Conservation (phyloP, 2,797 vertebrate species). For the Gadopsis bispinosus region DNA sequence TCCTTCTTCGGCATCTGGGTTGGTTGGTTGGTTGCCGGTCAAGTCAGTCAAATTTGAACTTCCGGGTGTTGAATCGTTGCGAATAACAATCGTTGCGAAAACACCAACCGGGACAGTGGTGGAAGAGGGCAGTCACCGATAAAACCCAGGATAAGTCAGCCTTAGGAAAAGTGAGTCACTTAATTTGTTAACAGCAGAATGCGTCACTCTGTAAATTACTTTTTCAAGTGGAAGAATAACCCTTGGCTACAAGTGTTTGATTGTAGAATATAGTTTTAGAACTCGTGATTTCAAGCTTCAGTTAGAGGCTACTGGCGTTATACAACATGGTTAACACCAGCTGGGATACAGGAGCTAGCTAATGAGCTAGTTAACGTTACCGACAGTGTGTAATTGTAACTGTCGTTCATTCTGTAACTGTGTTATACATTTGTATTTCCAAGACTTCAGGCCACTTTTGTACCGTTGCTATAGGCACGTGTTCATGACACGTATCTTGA, state of each 20-base stretch:
- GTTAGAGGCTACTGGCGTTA: conserved; percentile 3
- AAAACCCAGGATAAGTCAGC: background rate
- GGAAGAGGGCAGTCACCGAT: conserved; percentile 23
- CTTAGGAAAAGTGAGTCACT: conserved; percentile 57
- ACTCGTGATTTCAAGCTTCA: background rate
- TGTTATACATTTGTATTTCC: background rate
- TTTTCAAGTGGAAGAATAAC: background rate
- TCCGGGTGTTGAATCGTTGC: conserved; percentile 72
- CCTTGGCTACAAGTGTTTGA: background rate
- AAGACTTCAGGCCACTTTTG: background rate
- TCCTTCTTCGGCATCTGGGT: rapidly evolving
- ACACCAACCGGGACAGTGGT: conserved; percentile 19
- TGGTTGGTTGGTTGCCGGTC: conserved; percentile 57
- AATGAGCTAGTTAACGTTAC: background rate
- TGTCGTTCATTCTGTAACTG: background rate
- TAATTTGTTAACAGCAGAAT: background rate
- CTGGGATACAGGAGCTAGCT: background rate
- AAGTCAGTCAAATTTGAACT: conserved; percentile 49
- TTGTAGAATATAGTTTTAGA: background rate
- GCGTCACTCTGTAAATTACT: rapidly evolving
- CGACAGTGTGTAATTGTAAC: rapidly evolving
- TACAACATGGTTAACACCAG: conserved; percentile 29
- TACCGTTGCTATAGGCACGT: conserved; percentile 13
- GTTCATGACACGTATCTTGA: background rate
- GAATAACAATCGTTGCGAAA: conserved; percentile 70